Percentiles rank a stretch among this genome's conserved stretches.
These are phyloP conservation scores for Characodon lateralis DNA, from an alignment of 2,797 vertebrate species.

Conservation along the genomic window DNA sequence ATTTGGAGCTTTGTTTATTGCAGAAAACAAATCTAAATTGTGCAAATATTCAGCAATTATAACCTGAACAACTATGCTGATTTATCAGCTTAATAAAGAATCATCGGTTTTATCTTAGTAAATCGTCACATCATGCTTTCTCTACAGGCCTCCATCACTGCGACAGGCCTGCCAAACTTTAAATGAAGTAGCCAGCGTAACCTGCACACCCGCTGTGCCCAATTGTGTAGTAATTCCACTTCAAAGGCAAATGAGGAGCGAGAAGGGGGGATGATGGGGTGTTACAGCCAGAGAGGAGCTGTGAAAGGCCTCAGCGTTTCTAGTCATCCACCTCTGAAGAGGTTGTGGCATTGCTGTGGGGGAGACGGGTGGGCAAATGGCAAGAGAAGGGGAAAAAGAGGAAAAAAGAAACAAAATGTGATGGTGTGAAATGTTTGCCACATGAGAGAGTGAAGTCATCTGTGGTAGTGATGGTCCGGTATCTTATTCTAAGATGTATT, in stretches of 20 bases:
- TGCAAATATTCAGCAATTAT: constrained; percentile 29
- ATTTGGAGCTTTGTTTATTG: not conserved
- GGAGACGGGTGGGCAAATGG: not conserved
- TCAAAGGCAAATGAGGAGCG: constrained; percentile 72
- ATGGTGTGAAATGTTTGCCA: not conserved
- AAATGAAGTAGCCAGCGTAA: constrained; percentile 79
- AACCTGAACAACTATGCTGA: constrained; percentile 36
- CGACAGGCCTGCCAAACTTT: constrained; percentile 77
- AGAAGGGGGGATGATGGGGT: constrained; percentile 23
- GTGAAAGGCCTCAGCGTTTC: constrained; percentile 58
- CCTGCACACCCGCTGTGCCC: constrained; percentile 78
- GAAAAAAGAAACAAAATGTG: not conserved
- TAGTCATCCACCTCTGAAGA: constrained; percentile 56
- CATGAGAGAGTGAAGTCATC: constrained; percentile 6
- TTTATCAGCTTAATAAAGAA: constrained; percentile 51
- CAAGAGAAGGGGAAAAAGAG: constrained; percentile 9
- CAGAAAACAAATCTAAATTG: not conserved
- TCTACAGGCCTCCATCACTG: constrained; percentile 32
- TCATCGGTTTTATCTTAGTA: constrained; percentile 15
- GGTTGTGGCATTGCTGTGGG: constrained; percentile 19
- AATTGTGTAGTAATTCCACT: constrained; percentile 82
- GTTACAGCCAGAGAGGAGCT: constrained; percentile 66
- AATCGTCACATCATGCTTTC: constrained; percentile 52
- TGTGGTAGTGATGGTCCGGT: not conserved
- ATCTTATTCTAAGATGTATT: not conserved